A percentile compares a stretch with the other conserved stretches of the same genome.
These are phyloP conservation scores for Lamellibrachia satsuma DNA, from an alignment of 2,888 invertebrate genomes.

Conservation along the genomic window DNA sequence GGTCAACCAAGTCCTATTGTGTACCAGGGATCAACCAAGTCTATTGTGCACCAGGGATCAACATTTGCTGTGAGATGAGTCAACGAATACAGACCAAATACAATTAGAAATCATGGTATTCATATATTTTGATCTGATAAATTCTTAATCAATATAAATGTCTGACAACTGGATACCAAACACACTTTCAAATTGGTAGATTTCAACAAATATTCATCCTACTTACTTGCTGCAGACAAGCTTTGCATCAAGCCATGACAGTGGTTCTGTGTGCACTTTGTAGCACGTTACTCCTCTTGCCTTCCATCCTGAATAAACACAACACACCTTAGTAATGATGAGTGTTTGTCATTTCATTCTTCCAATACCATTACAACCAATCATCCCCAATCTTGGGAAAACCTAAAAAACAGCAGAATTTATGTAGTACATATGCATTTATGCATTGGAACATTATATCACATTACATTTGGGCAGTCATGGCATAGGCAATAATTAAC, in stretches of 20 bases:
- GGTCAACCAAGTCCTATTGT: not conserved
- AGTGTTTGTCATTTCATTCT: not conserved
- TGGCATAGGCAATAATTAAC: too few relatives aligned
- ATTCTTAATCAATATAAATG: too few relatives aligned
- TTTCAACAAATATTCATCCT: too few relatives aligned
- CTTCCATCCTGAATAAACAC: not conserved
- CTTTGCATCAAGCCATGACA: not conserved
- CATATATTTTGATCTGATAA: too few relatives aligned
- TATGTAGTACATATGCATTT: not conserved
- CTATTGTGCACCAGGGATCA: not conserved
- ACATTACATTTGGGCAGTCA: too few relatives aligned
- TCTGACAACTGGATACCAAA: too few relatives aligned
- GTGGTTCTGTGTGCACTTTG: not conserved
- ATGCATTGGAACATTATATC: too few relatives aligned
- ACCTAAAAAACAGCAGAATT: not conserved
- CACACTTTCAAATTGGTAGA: too few relatives aligned
- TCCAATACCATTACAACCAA: too few relatives aligned
- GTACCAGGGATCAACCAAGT: not conserved
- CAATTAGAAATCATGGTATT: too few relatives aligned
- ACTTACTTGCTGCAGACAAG: not conserved
- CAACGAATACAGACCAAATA: too few relatives aligned
- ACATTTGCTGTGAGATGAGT: not conserved
- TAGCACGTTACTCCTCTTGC: not conserved
- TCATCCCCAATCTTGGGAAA: not conserved
- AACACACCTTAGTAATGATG: not conserved